Evolutionary conservation across 2,113 vertebrate species (phyloP).

Genomic region (Genyomyrus donnyi): DNA sequence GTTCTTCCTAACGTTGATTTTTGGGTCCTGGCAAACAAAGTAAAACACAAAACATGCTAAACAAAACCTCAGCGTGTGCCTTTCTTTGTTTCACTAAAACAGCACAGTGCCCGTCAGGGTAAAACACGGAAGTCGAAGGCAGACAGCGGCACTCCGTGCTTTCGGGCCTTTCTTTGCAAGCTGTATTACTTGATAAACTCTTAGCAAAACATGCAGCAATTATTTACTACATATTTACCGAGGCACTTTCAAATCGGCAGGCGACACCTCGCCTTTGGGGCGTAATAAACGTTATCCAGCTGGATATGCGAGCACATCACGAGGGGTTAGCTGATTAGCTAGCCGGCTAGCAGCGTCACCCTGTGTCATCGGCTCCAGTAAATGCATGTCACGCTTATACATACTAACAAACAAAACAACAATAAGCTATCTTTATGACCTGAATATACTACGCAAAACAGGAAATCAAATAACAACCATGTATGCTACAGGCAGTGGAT

Average conservation of each 20-base stretch:
- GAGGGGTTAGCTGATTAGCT: not conserved
- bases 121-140: slow-evolving; percentile 1
- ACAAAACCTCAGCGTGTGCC: not conserved
- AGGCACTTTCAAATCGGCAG: not conserved
- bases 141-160: not conserved
- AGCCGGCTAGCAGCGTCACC: not conserved
- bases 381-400: not conserved
- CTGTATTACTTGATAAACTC: not conserved
- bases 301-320: not conserved
- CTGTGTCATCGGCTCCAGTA: not conserved
- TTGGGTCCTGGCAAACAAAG: not conserved
- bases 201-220: not conserved
- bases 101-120: not conserved
- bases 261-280: not conserved
- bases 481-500: not conserved
- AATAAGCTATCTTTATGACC: not conserved
- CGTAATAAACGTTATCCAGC: not conserved
- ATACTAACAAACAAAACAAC: not conserved
- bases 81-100: not conserved
- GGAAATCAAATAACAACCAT: not conserved
- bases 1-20: not conserved
- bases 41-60: not conserved
- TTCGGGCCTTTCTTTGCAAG: not conserved
- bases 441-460: not conserved
- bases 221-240: not conserved